Evolutionary conservation across 2,797 vertebrate species (phyloP).

Genomic region (Paguma larvata): DNA sequence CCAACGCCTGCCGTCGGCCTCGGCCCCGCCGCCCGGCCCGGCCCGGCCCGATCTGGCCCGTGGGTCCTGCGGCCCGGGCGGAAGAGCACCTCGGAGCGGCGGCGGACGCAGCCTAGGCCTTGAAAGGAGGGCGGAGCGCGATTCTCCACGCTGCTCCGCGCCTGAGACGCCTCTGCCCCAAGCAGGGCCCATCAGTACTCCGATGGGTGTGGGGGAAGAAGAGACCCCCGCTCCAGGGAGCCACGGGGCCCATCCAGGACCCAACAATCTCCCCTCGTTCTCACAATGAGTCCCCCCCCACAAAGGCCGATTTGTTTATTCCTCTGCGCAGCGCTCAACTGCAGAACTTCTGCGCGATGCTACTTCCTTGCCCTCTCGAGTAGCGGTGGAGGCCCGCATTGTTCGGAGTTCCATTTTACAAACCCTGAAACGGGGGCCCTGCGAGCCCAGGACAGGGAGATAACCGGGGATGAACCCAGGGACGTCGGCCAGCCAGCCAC

Average conservation of each 20-base stretch:
- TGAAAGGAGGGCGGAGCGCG: constrained; percentile 89
- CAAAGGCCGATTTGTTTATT: background rate
- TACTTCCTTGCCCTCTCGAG: background rate
- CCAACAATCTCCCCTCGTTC: background rate
- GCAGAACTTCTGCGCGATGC: background rate
- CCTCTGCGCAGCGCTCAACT: background rate
- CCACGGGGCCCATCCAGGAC: background rate
- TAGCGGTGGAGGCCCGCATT: too few species aligned
- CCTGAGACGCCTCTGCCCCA: background rate
- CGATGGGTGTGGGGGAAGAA: background rate
- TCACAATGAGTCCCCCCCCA: background rate
- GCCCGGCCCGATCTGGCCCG: background rate
- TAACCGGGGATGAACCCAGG: background rate
- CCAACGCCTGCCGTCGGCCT: background rate
- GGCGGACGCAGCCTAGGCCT: background rate
- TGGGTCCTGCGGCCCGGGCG: fast-evolving
- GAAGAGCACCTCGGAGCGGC: background rate
- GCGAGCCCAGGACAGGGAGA: background rate
- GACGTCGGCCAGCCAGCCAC: background rate
- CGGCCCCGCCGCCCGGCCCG: background rate
- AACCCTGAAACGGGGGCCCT: background rate
- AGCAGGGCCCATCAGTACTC: background rate
- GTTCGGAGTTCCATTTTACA: background rate
- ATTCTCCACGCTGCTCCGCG: constrained; percentile 91
- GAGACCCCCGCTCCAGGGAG: background rate